These are phyloP conservation scores for Tokudaia muenninki DNA, from an alignment of 2,797 vertebrate species.

Conservation along the genomic window DNA sequence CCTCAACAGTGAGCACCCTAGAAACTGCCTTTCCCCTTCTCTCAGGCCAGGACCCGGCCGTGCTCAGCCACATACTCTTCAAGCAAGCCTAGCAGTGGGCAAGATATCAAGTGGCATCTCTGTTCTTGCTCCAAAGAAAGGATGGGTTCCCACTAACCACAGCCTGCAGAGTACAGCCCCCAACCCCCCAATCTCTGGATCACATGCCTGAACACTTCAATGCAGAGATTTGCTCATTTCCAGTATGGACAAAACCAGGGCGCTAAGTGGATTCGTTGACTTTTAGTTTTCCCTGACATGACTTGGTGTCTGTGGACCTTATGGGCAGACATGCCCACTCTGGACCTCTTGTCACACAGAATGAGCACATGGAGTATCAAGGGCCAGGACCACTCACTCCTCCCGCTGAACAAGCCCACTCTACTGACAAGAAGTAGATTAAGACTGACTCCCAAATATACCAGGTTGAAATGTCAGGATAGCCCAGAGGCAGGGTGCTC, in stretches of 20 bases:
- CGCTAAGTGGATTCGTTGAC: accelerated
- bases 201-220: neutral
- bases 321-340: neutral
- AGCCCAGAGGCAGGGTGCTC: neutral
- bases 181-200: neutral
- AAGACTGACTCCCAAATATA: neutral
- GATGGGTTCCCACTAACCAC: neutral
- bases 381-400: neutral
- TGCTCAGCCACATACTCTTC: neutral
- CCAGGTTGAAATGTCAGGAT: neutral
- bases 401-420: neutral
- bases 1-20: neutral
- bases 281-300: neutral
- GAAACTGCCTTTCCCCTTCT: neutral
- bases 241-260: neutral
- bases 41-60: accelerated
- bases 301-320: neutral
- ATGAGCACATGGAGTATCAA: no score
- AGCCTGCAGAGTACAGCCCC: neutral
- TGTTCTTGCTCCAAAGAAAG: neutral
- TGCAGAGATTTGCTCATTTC: neutral
- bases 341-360: neutral
- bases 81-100: neutral
- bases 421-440: neutral
- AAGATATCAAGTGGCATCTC: neutral